A percentile compares a stretch with the other conserved stretches of the same genome.
These are phyloP conservation scores for Alloplasta piceator DNA, from an alignment of 2,888 invertebrate genomes.

Conservation along the genomic window DNA sequence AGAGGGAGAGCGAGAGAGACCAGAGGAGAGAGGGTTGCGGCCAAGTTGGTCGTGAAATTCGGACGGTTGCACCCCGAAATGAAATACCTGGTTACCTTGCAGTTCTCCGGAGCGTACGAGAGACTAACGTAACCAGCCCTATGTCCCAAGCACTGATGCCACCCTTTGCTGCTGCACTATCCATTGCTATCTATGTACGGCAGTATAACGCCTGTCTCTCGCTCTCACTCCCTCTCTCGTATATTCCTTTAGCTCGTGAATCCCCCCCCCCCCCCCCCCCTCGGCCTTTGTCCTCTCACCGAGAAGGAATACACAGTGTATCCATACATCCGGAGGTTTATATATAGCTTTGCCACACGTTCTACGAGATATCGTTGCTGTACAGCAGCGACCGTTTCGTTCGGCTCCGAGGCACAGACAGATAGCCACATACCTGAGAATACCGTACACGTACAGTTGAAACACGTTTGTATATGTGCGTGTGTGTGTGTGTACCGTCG, in stretches of 20 bases:
- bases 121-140: slow-evolving; percentile 46
- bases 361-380: slow-evolving; percentile 43
- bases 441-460: slow-evolving; percentile 8
- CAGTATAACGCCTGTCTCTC: slow-evolving; percentile 11
- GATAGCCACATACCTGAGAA: slow-evolving; percentile 26
- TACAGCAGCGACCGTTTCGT: slow-evolving; percentile 23
- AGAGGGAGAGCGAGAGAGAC: background rate
- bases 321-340: slow-evolving; percentile 15
- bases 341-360: slow-evolving; percentile 34
- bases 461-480: slow-evolving; percentile 24
- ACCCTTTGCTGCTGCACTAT: background rate
- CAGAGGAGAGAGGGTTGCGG: slow-evolving; percentile 53
- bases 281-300: slow-evolving; percentile 36
- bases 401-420: slow-evolving; percentile 34
- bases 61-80: slow-evolving; percentile 64
- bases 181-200: slow-evolving; percentile 46
- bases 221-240: slow-evolving; percentile 33
- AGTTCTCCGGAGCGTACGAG: slow-evolving; percentile 24
- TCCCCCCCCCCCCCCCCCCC: slow-evolving; percentile 25
- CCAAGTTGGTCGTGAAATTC: slow-evolving; percentile 66
- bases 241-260: slow-evolving; percentile 21
- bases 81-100: slow-evolving; percentile 60
- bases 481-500: slow-evolving; percentile 35
- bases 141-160: background rate
- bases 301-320: slow-evolving; percentile 45